These are phyloP conservation scores for Hestina assimilis DNA, from an alignment of 1,140 invertebrate genomes.

Conservation along the genomic window DNA sequence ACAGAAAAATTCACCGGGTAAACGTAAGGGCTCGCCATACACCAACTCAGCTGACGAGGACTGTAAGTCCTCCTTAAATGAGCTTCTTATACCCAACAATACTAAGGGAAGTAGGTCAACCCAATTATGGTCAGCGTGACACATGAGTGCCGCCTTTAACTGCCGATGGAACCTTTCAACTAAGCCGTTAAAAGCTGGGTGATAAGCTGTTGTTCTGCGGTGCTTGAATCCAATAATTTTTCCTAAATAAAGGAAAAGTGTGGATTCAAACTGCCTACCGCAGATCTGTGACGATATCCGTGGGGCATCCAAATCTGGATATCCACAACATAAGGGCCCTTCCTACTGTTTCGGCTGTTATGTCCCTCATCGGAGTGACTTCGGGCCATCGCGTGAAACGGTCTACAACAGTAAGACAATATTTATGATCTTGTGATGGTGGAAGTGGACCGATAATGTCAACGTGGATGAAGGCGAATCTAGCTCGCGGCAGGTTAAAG, in stretches of 20 bases:
- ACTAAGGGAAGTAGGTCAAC: slow-evolving; percentile 14
- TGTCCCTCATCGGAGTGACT: neutral
- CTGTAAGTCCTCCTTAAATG: slow-evolving; percentile 4
- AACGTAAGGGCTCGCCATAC: slow-evolving; percentile 1
- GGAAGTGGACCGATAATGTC: neutral
- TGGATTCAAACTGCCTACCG: slow-evolving; percentile 11
- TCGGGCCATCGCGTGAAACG: slow-evolving; percentile 6
- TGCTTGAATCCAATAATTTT: neutral
- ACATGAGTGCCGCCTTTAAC: neutral
- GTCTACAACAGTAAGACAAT: slow-evolving; percentile 5
- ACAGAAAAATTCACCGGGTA: slow-evolving; percentile 15
- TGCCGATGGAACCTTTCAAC: neutral
- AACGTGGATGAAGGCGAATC: no score
- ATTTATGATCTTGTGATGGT: no score
- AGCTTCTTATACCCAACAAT: slow-evolving; percentile 15
- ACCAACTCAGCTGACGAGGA: slow-evolving; percentile 6
- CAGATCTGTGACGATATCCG: slow-evolving; percentile 9
- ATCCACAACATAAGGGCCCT: slow-evolving; percentile 3
- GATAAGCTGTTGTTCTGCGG: neutral
- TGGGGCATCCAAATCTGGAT: slow-evolving; percentile 13
- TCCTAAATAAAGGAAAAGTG: slow-evolving; percentile 2
- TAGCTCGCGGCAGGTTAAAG: no score
- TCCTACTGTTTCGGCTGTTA: neutral
- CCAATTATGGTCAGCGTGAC: slow-evolving; percentile 10
- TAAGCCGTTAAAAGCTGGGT: neutral